Evolutionary conservation across 2,113 vertebrate genomes (phyloP), one percentile per base, ranked within the genome.

Genomic region (Prinia subflava): DNA sequence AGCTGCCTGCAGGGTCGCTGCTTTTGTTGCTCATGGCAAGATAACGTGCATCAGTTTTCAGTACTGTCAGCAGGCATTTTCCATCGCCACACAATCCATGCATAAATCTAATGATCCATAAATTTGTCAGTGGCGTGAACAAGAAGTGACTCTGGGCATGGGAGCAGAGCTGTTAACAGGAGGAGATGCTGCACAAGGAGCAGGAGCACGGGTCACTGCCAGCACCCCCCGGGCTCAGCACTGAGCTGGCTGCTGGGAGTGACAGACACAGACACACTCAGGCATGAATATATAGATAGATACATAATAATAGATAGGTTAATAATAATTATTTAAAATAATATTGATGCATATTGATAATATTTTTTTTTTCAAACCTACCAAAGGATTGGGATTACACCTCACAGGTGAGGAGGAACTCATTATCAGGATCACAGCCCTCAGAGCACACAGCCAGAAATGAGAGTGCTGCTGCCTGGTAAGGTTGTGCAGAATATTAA

Each of bases 311-410:
- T 39, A 39, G 39, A 39, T 39, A 39, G 39, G 39, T 39, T 39
- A 39, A 39, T 44, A 46, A 46, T 46, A 46, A 46, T 21, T 10
- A 42, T 42, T 42, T 42, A 42, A 42, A 42, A 46, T 16, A 46
- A 46, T 21, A 46, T 21, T 46, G 21, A 46, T 21, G 10, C 20
- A 21, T 46, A 21, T 46, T 46, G 21, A 11, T 21, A 46, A 46
- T 46, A 20, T 20, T 46, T 11, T 21, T 46, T 46, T 46, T 22
- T 10, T 18, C 18, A 46, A 46, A 8, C 1, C 22, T 80, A 94
- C 77, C 82, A 74, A 91, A 83, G 44, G 73, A 89, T 70, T 57
- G 87, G 70, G 89, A 89, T 92, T 83, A 94, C 87, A 69, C 28
- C 86, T 70, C 52, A 47, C 41, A 90, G 70, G 67, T 88, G 63